phyloP scores from a whole-genome alignment of 2,888 invertebrate species.

The Stenolophus ochropezus region DNA sequence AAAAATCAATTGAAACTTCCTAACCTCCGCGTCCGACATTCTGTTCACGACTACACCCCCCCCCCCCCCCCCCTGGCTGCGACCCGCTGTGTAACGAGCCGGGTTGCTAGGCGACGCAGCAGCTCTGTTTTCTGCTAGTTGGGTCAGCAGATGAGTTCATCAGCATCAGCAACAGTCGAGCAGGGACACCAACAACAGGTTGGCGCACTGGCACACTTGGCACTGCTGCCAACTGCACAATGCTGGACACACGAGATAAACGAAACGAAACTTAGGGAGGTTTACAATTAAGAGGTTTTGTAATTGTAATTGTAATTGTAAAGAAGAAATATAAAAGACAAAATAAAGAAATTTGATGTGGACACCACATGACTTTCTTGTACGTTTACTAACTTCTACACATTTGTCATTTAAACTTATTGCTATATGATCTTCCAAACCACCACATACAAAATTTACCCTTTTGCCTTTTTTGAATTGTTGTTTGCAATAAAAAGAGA shows the following conservation, averaged over 20 bases:
- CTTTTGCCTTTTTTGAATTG: too few relatives aligned
- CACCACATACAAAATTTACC: too few relatives aligned
- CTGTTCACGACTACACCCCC: neutral
- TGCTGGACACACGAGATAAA: neutral
- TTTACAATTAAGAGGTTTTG: neutral
- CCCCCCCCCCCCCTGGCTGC: neutral
- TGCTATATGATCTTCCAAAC: too few relatives aligned
- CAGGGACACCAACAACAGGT: conserved; percentile 2
- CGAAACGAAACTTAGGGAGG: neutral
- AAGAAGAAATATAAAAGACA: too few relatives aligned
- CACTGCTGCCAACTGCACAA: neutral
- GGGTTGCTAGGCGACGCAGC: conserved; percentile 39
- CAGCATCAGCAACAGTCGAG: conserved; percentile 35
- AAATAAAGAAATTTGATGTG: too few relatives aligned
- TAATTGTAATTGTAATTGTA: too few relatives aligned
- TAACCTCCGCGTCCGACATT: conserved; percentile 6
- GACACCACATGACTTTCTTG: too few relatives aligned
- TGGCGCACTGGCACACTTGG: neutral
- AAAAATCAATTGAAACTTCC: conserved; percentile 24
- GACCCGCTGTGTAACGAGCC: conserved; percentile 18
- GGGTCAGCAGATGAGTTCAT: conserved; percentile 56
- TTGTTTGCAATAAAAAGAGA: too few relatives aligned
- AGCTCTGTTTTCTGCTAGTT: conserved; percentile 55
- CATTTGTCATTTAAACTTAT: too few relatives aligned
- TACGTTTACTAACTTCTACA: too few relatives aligned